phyloP scores from a whole-genome alignment of 2,888 invertebrate genomes.

The Pristionchus maxplancki region DNA sequence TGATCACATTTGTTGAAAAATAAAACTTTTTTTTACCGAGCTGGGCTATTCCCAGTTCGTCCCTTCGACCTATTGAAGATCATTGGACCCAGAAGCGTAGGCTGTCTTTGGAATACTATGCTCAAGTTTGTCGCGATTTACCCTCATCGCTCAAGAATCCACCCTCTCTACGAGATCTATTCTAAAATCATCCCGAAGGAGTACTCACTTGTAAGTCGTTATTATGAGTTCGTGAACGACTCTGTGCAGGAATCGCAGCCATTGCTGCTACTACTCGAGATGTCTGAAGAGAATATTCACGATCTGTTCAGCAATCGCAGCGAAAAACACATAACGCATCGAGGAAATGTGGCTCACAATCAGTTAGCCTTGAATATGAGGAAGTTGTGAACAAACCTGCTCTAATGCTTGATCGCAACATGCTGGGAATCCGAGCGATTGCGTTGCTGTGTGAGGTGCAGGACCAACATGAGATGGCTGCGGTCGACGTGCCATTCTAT shows the following conservation, averaged over 20 bases:
- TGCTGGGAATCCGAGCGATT: constrained; percentile 33
- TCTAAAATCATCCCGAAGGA: no score
- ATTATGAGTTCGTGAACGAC: background rate
- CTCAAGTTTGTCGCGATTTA: no score
- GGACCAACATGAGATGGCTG: background rate
- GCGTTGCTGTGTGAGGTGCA: background rate
- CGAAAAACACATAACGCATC: no score
- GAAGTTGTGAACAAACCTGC: background rate
- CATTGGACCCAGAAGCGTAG: no score
- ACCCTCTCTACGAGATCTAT: no score
- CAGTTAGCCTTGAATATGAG: background rate
- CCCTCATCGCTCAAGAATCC: no score
- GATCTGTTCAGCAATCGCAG: no score
- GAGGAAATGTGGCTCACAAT: background rate
- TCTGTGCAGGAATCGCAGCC: background rate
- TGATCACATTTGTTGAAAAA: background rate
- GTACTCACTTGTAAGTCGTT: constrained; percentile 46
- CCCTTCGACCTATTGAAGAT: no score
- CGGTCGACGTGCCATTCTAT: constrained; percentile 29
- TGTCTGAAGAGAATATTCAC: background rate
- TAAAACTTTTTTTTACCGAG: no score
- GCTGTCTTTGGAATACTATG: no score
- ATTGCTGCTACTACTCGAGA: constrained; percentile 14
- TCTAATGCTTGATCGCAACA: constrained; percentile 50
- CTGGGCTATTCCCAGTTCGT: no score